These are phyloP conservation scores for Psittacus erithacus DNA, from an alignment of 2,113 vertebrate genomes.

Conservation along the genomic window DNA sequence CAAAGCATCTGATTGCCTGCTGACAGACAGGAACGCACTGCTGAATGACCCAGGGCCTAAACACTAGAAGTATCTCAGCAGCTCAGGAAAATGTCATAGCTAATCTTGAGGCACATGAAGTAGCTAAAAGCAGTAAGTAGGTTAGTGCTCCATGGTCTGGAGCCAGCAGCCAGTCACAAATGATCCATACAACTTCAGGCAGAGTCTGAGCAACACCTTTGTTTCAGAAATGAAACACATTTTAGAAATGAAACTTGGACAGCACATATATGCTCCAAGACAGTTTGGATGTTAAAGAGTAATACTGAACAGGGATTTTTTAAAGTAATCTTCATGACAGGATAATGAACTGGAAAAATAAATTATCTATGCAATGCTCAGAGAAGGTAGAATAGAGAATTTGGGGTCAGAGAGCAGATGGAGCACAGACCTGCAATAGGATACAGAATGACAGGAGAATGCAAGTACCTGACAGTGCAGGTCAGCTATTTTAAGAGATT, in stretches of 20 bases:
- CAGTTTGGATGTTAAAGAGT: fast-evolving
- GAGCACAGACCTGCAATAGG: not conserved
- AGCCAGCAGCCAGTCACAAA: not conserved
- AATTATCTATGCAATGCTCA: not conserved
- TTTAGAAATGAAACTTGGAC: not conserved
- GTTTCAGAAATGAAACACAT: not conserved
- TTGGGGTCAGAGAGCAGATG: not conserved
- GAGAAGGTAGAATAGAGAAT: not conserved
- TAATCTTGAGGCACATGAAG: not conserved
- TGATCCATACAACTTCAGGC: not conserved
- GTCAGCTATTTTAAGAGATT: not conserved
- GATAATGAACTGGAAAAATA: not conserved
- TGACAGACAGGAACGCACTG: not conserved
- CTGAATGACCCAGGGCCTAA: not conserved
- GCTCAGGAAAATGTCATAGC: not conserved
- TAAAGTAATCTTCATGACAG: not conserved
- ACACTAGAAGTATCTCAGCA: not conserved
- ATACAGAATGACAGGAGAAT: not conserved
- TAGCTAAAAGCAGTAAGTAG: not conserved
- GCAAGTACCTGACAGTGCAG: not conserved
- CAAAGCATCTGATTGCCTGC: not conserved
- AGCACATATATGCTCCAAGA: fast-evolving
- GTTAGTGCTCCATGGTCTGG: not conserved
- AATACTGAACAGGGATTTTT: not conserved
- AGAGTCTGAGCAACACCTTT: not conserved